These are phyloP conservation scores for Griposia aprilina DNA, from an alignment of 2,888 invertebrate species.

Conservation along the genomic window DNA sequence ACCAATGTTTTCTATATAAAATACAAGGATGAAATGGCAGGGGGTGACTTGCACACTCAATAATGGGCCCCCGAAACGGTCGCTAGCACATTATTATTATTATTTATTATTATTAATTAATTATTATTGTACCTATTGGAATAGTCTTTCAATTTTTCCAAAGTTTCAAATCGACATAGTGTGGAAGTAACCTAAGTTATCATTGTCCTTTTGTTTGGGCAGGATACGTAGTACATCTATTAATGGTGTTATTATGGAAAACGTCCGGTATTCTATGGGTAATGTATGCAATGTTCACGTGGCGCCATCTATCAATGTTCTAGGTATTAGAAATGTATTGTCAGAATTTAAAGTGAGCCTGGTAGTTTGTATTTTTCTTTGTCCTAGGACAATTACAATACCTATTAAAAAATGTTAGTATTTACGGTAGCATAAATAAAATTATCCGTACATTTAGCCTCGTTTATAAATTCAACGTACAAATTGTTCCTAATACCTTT, in stretches of 20 bases:
- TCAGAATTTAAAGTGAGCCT: conserved; percentile 7
- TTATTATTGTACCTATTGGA: neutral
- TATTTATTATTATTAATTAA: too few species aligned
- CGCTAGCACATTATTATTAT: too few species aligned
- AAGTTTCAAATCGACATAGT: neutral
- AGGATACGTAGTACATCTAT: conserved; percentile 17
- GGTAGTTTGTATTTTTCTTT: conserved; percentile 23
- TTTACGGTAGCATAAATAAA: conserved; percentile 8
- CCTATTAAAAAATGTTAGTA: neutral
- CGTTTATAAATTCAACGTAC: neutral
- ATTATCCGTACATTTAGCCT: neutral
- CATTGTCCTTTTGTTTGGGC: conserved; percentile 34
- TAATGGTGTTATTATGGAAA: conserved; percentile 39
- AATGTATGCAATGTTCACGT: conserved; percentile 42
- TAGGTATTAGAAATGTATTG: conserved; percentile 44
- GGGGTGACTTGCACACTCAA: too few species aligned
- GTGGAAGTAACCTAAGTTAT: conserved; percentile 6
- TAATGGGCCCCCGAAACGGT: too few species aligned
- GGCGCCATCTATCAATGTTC: conserved; percentile 43
- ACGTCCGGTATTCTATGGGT: conserved; percentile 26
- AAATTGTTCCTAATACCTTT: neutral
- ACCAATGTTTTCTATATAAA: too few species aligned
- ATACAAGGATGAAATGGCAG: too few species aligned
- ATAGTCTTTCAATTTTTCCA: neutral
- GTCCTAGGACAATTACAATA: conserved; percentile 8